Percentiles rank a stretch among this genome's conserved stretches.
phyloP scores from a whole-genome alignment of 2,888 invertebrate genomes.

The Hermaeophaga mercurialis region DNA sequence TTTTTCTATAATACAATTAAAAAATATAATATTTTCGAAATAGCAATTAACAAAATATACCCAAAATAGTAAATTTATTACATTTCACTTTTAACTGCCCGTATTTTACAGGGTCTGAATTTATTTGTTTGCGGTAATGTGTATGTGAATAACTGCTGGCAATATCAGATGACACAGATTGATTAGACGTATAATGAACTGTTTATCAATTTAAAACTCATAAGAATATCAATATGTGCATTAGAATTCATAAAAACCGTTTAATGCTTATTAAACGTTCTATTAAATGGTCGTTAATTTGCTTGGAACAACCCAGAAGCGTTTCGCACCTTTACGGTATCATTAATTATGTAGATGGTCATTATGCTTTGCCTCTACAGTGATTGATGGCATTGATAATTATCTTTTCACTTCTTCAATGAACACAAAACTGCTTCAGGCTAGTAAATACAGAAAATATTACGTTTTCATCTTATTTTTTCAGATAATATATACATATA shows the following conservation, averaged over 20 bases:
- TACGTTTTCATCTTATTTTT: too few relatives aligned
- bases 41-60: conserved; percentile 2
- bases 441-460: too few relatives aligned
- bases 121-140: conserved; percentile 8
- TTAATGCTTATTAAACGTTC: conserved; percentile 18
- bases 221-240: conserved; percentile 11
- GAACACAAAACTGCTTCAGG: too few relatives aligned
- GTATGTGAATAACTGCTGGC: conserved; percentile 17
- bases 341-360: conserved; percentile 26
- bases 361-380: conserved; percentile 12
- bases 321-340: conserved; percentile 27
- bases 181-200: conserved; percentile 22
- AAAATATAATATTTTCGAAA: too few relatives aligned
- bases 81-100: conserved; percentile 27
- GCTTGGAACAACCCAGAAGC: conserved; percentile 29
- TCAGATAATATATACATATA: too few relatives aligned
- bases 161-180: conserved; percentile 24
- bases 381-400: conserved; percentile 15
- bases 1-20: too few relatives aligned
- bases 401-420: conserved; percentile 13
- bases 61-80: conserved; percentile 22
- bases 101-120: conserved; percentile 6
- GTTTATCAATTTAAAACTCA: conserved; percentile 25
- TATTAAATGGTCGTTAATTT: conserved; percentile 25
- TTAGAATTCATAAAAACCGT: conserved; percentile 14